A percentile compares a stretch with the other conserved stretches of the same genome.
phyloP scores from a whole-genome alignment of 1,140 invertebrate species.

The Bombyx mori region DNA sequence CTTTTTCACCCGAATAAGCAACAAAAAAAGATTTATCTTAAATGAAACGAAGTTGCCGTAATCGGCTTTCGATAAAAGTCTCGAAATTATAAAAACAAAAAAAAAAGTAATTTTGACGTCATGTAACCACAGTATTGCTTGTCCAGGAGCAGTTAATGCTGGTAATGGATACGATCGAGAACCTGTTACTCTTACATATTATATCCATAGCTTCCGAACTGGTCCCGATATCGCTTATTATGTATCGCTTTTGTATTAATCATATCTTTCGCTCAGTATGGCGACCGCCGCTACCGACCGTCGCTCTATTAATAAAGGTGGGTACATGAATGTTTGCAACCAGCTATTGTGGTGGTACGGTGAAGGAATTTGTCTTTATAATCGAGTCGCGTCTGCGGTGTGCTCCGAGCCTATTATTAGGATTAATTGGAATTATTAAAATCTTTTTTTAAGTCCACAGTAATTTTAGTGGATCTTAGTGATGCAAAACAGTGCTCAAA shows the following conservation, averaged over 20 bases:
- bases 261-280: conserved; percentile 62
- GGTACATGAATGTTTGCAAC: conserved; percentile 52
- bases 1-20: no score
- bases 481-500: conserved; percentile 21
- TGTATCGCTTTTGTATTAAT: conserved; percentile 66
- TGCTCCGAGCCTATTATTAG: conserved; percentile 63
- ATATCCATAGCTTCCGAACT: conserved; percentile 51
- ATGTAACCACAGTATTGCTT: neutral
- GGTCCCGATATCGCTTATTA: conserved; percentile 64
- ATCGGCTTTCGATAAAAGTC: no score
- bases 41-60: no score
- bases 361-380: conserved; percentile 70
- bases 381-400: conserved; percentile 53
- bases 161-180: conserved; percentile 47
- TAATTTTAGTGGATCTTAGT: conserved; percentile 44
- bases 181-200: conserved; percentile 47
- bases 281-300: conserved; percentile 56
- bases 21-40: no score
- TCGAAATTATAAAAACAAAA: no score
- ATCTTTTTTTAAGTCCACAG: conserved; percentile 51
- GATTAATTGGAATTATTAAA: conserved; percentile 69
- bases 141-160: neutral
- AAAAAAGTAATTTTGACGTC: no score
- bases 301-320: conserved; percentile 63
- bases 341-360: conserved; percentile 62